Base-by-base conservation (phyloP, 2,888 invertebrate genomes). In the Marronus borbonicus region DNA sequence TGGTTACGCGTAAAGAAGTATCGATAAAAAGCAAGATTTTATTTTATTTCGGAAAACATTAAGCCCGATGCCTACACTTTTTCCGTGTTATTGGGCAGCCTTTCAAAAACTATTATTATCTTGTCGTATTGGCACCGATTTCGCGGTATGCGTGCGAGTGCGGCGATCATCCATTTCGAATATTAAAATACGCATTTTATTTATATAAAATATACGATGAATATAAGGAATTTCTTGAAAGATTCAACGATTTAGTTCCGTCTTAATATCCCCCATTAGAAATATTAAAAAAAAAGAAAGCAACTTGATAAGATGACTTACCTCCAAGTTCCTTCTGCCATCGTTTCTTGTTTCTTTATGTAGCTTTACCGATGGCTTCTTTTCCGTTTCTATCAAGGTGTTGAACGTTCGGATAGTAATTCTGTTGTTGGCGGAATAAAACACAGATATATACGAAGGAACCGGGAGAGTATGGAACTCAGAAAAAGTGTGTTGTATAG, bases 31-130 rank as follows among this genome's bases (percentile, higher is more conserved):
- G 20, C 36, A 7, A 20, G 70, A 52, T 36, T 70, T 50, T 36
- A 50, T 50, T 28, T 68, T 68, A 72, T 58, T 72, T 72, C 70
- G 52, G 55, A 70, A 70, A 70, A 70, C 55, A 70, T 58, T 39
- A 39, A 52, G 58, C 55, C 39, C 10, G 72, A 31, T 39, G 39
- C 78, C 76, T 62, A 77, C 77, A 64, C 75, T 66, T 78, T 78
- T 78, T 58, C 66, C 75, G 68, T 52, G 78, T 75, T 66, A 75
- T 76, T 76, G 78, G 78, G 78, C 78, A 78, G 66, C 17, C 14
- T 78, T 76, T 78, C 78, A 78, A 78, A 66, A 78, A 66, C 76
- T 78, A 78, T 78, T 78, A 75, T 78, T 78, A 78, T 75, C 78
- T 66, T 52, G 70, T 68, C 74, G 60, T 75, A 78, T 78, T 78